Evolutionary conservation across 2,888 invertebrate species (phyloP).

Genomic region (Metallyticus violacea): DNA sequence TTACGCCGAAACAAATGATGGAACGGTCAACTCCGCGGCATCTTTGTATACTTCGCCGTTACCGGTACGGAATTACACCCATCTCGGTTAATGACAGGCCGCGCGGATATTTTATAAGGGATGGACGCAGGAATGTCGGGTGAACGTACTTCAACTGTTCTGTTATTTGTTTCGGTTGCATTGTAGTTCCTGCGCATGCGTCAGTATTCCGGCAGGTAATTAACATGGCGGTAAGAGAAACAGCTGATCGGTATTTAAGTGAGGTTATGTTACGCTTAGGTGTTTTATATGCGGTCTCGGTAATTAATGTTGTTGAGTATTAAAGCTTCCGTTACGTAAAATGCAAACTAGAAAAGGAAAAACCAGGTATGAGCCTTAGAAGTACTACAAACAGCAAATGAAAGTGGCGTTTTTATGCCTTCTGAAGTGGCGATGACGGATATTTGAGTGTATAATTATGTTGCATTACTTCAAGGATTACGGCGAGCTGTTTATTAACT

Average conservation of each 20-base stretch:
- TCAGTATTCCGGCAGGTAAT: too few relatives aligned
- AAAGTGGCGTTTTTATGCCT: too few relatives aligned
- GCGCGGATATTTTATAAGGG: too few relatives aligned
- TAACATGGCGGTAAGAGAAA: too few relatives aligned
- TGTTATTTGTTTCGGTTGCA: background rate
- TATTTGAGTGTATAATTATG: background rate
- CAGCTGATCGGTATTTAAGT: background rate
- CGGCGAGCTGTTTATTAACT: too few relatives aligned
- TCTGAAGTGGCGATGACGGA: too few relatives aligned
- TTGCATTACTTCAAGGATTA: background rate
- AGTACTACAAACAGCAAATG: background rate
- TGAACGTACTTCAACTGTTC: background rate
- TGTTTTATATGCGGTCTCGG: background rate
- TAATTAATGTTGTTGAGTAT: background rate
- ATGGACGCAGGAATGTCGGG: background rate
- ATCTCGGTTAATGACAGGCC: background rate
- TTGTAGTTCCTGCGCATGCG: too few relatives aligned
- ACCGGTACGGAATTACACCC: background rate
- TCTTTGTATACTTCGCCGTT: too few relatives aligned
- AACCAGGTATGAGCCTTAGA: too few relatives aligned
- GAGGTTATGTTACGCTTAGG: background rate
- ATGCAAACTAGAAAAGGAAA: background rate
- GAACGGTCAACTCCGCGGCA: background rate
- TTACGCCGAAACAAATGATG: background rate
- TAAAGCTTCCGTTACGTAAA: background rate